Evolutionary conservation across 1,140 invertebrate species (phyloP), one percentile per base, ranked within the genome.

Genomic region (Brachionus rotundiformis): DNA sequence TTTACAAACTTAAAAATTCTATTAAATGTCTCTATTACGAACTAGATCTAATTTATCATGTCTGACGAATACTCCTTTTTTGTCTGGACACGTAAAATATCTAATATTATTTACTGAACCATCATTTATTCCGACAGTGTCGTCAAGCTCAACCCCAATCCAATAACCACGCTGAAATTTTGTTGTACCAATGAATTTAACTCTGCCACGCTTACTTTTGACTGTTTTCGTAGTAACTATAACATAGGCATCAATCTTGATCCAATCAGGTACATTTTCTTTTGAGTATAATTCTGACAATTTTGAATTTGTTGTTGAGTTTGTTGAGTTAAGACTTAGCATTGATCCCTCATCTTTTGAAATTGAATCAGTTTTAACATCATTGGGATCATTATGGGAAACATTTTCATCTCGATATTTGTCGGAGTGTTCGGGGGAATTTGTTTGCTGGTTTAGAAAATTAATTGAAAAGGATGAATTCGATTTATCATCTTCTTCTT

Each of bases 21-120:
- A 23, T 10, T 33, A 23, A 10, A 68, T 41, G 10, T 44, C 19
- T 73, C 36, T 73, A 73, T 73, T 73, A 25, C 36, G 16, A 23
- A 73, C 36, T 13, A 59, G 33, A 29, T 36, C 36, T 25, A 82
- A 36, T 82, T 82, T 82, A 16, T 82, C 81, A 31, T 31, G 7
- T n/a, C 94, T 91, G 29, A 95, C 95, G 87, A 98, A 98, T 27
- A 98, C 93, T 6, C 96, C 96, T 36, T 92, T 91, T 84, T 95
- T 95, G 6, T 94, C 91, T 87, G 95, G 93, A 87, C 96, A 98
- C 88, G 97, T 95, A 87, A 89, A 90, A 83, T 90, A 90, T 68
- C 87, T 71, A 11, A 87, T 84, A 16, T 88, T 88, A 44, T 85
- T 84, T 3, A 90, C 88, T 19, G 85, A 85, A 23, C 89, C 89